Evolutionary conservation across 2,797 vertebrate genomes (phyloP).

Genomic region (Ispidina picta): DNA sequence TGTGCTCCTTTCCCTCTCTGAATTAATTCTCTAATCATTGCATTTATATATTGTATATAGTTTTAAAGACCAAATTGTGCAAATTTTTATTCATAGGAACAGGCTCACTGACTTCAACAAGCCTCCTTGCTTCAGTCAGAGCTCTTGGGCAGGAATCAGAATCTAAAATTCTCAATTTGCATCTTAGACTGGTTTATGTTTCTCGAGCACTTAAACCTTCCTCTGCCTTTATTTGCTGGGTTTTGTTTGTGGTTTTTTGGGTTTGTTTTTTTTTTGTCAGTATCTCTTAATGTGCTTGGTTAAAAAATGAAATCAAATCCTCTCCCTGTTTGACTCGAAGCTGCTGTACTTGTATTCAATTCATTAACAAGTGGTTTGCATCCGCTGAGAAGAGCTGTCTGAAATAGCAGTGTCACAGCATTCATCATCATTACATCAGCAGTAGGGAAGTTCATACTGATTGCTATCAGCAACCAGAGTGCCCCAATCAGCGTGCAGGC

Average conservation of each 20-base stretch:
- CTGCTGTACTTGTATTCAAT: conserved; percentile 83
- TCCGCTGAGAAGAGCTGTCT: conserved; percentile 79
- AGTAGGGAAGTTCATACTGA: conserved; percentile 88
- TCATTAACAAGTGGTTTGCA: conserved; percentile 82
- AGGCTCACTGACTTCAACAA: background rate
- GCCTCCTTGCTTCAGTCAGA: background rate
- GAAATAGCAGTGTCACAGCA: conserved; percentile 82
- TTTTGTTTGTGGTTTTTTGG: background rate
- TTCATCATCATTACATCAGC: conserved; percentile 96
- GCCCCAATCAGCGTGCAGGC: conserved; percentile 77
- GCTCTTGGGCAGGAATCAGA: background rate
- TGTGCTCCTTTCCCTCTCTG: background rate
- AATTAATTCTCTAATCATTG: background rate
- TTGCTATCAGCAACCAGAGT: conserved; percentile 83
- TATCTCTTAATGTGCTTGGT: background rate
- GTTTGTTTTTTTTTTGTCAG: background rate
- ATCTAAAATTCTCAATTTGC: background rate
- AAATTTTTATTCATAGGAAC: background rate
- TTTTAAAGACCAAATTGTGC: background rate
- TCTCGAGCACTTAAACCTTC: background rate
- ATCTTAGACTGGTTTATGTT: background rate
- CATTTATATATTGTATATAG: background rate
- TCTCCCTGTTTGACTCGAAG: conserved; percentile 52
- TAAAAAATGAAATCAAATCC: background rate
- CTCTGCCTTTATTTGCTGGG: background rate